Evolutionary conservation across 2,888 invertebrate species (phyloP), one percentile per base, ranked within the genome.

Genomic region (Holacanthella duospinosa): DNA sequence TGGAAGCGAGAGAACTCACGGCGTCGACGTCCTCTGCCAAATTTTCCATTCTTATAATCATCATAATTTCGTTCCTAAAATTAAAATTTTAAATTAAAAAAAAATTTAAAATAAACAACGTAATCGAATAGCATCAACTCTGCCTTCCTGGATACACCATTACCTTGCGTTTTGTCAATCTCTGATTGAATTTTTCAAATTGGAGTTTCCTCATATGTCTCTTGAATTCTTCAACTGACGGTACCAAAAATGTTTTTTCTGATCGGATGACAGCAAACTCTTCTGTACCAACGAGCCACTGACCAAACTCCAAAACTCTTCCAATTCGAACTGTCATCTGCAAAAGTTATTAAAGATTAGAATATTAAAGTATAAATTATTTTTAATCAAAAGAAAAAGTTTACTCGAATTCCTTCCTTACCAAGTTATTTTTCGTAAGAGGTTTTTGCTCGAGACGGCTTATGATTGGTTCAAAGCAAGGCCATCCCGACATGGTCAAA

Each of bases 221-320:
- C 48, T 48, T 48, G 21, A n/a, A 48, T 21, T 48, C 48, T 21
- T 48, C 48, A 21, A 48, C 21, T 48, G 48, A 60, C 21, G 66
- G 64, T 26, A 66, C 65, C 36, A 61, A 57, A 29, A 66, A 68
- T 19, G 54, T 67, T 1, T 48, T 27, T 9, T 64, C 43, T 2
- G 57, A 19, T 29, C 66, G 66, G 24, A 66, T 54, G 21, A 69
- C 60, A 25, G 66, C 64, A 64, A 70, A 69, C 16, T 63, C 61
- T 59, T 69, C 68, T 1, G 68, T 68, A 21, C 66, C 62, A 29
- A 64, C 66, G 57, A 71, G 59, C 70, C 70, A 71, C 21, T 66
- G 63, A 12, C 71, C 71, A 59, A 70, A 71, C 2, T 48, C 55
- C 16, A 70, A 28, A 56, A 71, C 61, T 29, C 71, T 36, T 36